A percentile compares a stretch with the other conserved stretches of the same genome.
Conservation (phyloP, 1,140 invertebrate genomes). For the Helicoverpa zea region DNA sequence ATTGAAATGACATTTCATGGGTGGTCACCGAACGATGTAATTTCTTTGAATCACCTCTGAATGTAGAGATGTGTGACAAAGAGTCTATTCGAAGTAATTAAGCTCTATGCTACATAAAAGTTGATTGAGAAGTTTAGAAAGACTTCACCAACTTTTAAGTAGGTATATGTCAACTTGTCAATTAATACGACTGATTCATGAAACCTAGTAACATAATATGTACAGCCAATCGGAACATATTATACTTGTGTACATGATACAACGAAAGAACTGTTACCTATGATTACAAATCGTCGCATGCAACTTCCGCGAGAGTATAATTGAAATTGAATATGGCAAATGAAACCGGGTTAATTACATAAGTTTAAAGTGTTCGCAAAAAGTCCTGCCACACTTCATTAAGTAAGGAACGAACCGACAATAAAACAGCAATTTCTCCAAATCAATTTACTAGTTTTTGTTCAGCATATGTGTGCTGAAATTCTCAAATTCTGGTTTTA, state of each 20-base stretch:
- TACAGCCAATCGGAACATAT: constrained; percentile 5
- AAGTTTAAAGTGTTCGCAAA: constrained; percentile 53
- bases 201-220: constrained; percentile 2
- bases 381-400: constrained; percentile 42
- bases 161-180: no score
- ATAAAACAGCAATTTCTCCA: constrained; percentile 37
- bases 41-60: background rate
- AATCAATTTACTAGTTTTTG: constrained; percentile 42
- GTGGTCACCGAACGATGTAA: background rate
- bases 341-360: constrained; percentile 64
- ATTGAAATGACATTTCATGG: constrained; percentile 4
- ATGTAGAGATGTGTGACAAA: background rate
- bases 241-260: background rate
- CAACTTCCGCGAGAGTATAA: constrained; percentile 56
- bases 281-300: constrained; percentile 50
- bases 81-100: background rate
- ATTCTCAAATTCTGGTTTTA: constrained; percentile 7
- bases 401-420: background rate
- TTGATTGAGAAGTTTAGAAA: no score
- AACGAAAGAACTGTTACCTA: constrained; percentile 41
- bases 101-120: background rate
- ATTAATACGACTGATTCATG: background rate
- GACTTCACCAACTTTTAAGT: no score
- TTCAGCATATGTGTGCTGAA: constrained; percentile 35
- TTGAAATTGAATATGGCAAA: constrained; percentile 63